Conservation (phyloP, 2,113 vertebrate species). For the Grus americana region DNA sequence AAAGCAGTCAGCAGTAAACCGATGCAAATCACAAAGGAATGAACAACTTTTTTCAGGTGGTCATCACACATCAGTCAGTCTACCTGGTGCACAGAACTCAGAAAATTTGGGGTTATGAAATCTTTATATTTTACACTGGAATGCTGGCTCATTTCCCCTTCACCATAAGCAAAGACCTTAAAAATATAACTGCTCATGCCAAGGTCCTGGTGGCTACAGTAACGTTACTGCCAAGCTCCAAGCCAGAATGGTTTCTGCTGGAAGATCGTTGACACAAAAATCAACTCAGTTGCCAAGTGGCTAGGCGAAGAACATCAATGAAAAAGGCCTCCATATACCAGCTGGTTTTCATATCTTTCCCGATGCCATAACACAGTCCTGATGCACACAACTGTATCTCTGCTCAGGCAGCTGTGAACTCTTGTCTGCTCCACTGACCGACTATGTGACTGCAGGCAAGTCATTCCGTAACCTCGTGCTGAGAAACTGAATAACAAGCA, state of each 20-base stretch:
- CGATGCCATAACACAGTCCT: constrained; percentile 36
- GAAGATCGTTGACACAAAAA: not conserved
- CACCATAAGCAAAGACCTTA: not conserved
- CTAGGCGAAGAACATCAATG: constrained; percentile 47
- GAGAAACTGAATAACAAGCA: constrained; percentile 54
- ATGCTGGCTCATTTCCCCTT: not conserved
- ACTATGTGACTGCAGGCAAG: constrained; percentile 61
- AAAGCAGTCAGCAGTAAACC: not conserved
- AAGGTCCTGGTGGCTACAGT: not conserved
- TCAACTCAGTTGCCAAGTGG: constrained; percentile 10
- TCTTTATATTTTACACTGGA: not conserved
- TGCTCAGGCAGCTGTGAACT: constrained; percentile 25
- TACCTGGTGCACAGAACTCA: not conserved
- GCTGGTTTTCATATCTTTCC: constrained; percentile 9
- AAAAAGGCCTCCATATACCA: constrained; percentile 34
- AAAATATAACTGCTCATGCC: not conserved
- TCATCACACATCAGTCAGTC: not conserved
- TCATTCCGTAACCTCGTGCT: constrained; percentile 22
- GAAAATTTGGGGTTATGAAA: not conserved
- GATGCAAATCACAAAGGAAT: not conserved
- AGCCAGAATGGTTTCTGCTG: not conserved
- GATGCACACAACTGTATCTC: constrained; percentile 31
- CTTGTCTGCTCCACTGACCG: not conserved
- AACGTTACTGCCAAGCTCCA: not conserved
- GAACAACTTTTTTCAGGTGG: not conserved